Conservation (phyloP, 1,140 invertebrate species). For the Melanaphis sacchari region DNA sequence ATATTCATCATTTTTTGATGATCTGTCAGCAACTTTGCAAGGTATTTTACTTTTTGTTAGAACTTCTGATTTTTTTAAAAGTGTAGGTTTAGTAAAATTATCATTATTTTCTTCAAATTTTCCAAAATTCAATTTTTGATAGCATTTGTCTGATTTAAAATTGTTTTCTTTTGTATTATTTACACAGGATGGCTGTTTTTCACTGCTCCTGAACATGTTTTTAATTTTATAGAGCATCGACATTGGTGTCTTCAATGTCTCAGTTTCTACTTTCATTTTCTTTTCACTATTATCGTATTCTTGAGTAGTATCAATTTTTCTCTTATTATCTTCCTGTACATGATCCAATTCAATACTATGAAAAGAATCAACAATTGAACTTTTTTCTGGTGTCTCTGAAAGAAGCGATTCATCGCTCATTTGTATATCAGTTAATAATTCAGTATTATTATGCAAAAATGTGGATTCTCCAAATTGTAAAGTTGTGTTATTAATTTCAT, state of each 20-base stretch:
- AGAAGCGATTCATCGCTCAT: conserved; percentile 26
- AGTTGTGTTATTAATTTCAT: not conserved
- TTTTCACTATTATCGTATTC: not conserved
- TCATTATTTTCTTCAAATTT: conserved; percentile 28
- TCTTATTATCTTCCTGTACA: conserved; percentile 38
- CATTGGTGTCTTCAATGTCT: conserved; percentile 24
- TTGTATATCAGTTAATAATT: conserved; percentile 41
- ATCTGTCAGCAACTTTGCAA: conserved; percentile 29
- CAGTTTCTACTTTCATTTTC: conserved; percentile 30
- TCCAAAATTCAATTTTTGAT: not conserved
- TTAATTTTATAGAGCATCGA: conserved; percentile 52
- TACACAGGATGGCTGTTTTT: not conserved
- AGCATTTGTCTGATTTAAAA: not conserved
- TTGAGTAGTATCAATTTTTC: not conserved
- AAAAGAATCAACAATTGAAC: conserved; percentile 36
- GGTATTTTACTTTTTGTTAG: conserved; percentile 36
- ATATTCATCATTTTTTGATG: conserved; percentile 30
- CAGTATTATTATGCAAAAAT: not conserved
- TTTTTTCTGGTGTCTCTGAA: conserved; percentile 15
- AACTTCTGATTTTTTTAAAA: conserved; percentile 18
- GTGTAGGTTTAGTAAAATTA: not conserved
- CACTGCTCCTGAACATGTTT: conserved; percentile 47
- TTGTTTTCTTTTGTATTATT: conserved; percentile 12
- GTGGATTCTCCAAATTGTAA: not conserved
- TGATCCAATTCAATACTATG: conserved; percentile 49